A percentile compares a stretch with the other conserved stretches of the same genome.
Evolutionary conservation across 2,888 invertebrate species (phyloP).

Genomic region (Pseudococcus viburni): DNA sequence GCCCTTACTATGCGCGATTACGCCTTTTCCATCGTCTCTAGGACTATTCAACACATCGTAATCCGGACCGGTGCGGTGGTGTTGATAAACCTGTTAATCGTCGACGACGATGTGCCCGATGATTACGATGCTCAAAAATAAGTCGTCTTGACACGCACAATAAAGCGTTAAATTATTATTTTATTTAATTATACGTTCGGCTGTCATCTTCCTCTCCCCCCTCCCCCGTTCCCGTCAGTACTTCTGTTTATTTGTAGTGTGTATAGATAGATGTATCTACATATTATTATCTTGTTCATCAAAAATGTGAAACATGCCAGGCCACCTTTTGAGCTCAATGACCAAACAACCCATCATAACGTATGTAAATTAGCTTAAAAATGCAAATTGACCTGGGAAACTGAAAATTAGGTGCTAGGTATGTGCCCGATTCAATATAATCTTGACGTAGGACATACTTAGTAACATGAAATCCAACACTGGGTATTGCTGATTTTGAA

Average conservation of each 20-base stretch:
- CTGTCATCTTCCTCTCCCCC: not conserved
- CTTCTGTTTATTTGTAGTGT: too few relatives aligned
- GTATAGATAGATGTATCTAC: not conserved
- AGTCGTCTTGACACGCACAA: not conserved
- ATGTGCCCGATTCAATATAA: too few relatives aligned
- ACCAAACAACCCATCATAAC: not conserved
- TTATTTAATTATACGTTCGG: not conserved
- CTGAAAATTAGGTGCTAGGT: not conserved
- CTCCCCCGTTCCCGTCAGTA: too few relatives aligned
- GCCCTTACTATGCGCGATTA: conserved; percentile 31
- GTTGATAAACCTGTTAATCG: conserved; percentile 32
- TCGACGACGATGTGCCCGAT: not conserved
- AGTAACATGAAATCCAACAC: too few relatives aligned
- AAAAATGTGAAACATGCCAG: not conserved
- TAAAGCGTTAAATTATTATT: conserved; percentile 38
- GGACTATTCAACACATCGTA: not conserved
- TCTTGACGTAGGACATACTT: too few relatives aligned
- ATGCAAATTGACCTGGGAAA: not conserved
- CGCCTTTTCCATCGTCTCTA: not conserved
- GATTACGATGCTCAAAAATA: not conserved
- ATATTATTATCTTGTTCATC: not conserved
- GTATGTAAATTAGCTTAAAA: not conserved
- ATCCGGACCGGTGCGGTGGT: not conserved
- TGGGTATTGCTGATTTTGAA: too few relatives aligned
- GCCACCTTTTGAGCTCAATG: not conserved